phyloP scores from a whole-genome alignment of 2,888 invertebrate genomes.

The Dilophus febrilis region DNA sequence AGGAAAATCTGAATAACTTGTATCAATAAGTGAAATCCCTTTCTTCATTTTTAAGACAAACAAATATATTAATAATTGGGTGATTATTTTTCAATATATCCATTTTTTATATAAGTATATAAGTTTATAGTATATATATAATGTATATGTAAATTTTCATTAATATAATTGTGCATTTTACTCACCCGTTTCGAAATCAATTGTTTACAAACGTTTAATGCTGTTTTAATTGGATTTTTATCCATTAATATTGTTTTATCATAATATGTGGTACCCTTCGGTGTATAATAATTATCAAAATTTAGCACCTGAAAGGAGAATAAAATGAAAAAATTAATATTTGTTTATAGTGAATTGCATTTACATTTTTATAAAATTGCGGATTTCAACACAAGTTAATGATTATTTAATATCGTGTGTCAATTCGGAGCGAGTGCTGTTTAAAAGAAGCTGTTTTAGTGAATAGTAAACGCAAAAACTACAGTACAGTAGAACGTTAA shows the following conservation, averaged over 20 bases:
- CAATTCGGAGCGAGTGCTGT: neutral
- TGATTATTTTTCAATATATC: too few relatives aligned
- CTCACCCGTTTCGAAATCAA: constrained; percentile 68
- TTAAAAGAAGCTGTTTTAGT: too few relatives aligned
- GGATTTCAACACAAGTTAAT: neutral
- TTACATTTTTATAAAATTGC: too few relatives aligned
- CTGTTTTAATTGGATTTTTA: constrained; percentile 87
- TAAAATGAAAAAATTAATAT: neutral
- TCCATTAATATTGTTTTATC: constrained; percentile 85
- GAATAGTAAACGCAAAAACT: too few relatives aligned
- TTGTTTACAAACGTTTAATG: constrained; percentile 81
- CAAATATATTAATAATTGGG: too few relatives aligned
- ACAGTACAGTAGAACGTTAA: too few relatives aligned
- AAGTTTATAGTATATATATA: neutral
- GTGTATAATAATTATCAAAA: constrained; percentile 67
- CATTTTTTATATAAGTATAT: too few relatives aligned
- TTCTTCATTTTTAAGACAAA: too few relatives aligned
- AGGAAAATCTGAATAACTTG: too few relatives aligned
- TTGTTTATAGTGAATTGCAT: too few relatives aligned
- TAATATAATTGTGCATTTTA: constrained; percentile 9
- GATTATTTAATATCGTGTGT: neutral
- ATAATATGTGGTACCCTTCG: constrained; percentile 70
- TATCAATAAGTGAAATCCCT: too few relatives aligned
- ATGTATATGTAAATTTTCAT: neutral
- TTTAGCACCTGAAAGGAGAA: constrained; percentile 55